A percentile compares a stretch with the other conserved stretches of the same genome.
Conservation (phyloP, 2,797 vertebrate genomes). For the Hippopotamyrus pictus region DNA sequence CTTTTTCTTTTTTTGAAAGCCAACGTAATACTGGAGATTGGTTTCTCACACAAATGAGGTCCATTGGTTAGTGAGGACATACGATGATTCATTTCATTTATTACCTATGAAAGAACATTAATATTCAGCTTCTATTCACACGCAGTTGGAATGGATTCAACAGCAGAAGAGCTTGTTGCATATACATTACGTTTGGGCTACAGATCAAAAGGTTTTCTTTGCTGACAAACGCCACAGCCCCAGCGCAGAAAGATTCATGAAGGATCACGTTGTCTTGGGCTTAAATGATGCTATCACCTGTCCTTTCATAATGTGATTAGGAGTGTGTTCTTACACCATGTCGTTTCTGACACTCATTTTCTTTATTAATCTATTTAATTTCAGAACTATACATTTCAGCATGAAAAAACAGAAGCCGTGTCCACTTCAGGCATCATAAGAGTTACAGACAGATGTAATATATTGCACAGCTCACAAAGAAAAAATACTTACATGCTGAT, state of each 20-base stretch:
- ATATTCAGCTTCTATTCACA: background rate
- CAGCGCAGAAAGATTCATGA: background rate
- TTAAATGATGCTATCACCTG: background rate
- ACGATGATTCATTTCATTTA: background rate
- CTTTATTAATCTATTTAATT: background rate
- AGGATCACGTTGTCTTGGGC: background rate
- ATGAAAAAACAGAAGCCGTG: background rate
- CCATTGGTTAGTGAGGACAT: background rate
- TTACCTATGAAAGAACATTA: background rate
- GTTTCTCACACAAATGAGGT: background rate
- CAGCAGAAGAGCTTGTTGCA: background rate
- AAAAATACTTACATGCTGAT: background rate
- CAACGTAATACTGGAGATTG: background rate
- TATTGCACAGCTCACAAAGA: background rate
- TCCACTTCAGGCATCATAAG: background rate
- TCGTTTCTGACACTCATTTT: background rate
- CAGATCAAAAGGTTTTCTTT: background rate
- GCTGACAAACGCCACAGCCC: background rate
- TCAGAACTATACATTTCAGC: background rate
- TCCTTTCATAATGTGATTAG: background rate
- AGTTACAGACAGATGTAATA: background rate
- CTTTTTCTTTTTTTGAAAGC: background rate
- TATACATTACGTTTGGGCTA: background rate
- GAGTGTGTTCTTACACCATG: background rate
- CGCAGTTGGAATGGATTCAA: background rate